phyloP scores from a whole-genome alignment of 2,888 invertebrate species.

The Cantharis nigra region DNA sequence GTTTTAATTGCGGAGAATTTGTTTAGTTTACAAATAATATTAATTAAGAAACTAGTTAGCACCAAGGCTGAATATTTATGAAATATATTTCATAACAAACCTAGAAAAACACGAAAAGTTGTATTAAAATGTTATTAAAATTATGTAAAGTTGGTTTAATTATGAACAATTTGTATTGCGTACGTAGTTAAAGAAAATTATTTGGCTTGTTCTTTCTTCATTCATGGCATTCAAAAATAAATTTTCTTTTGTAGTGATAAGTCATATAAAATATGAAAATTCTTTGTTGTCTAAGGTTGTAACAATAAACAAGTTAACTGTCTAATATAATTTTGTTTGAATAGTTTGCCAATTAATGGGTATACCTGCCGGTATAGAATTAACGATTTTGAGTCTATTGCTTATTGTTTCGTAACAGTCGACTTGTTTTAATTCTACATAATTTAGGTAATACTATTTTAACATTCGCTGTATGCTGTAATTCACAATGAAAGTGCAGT shows the following conservation, averaged over 20 bases:
- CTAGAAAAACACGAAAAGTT: constrained; percentile 17
- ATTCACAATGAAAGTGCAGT: neutral
- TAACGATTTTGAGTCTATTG: neutral
- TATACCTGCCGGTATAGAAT: neutral
- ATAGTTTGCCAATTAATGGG: neutral
- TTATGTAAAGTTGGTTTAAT: constrained; percentile 1
- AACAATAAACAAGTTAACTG: neutral
- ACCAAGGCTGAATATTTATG: constrained; percentile 21
- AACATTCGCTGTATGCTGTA: neutral
- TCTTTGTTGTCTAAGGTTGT: neutral
- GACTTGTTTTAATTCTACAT: neutral
- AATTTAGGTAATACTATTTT: neutral
- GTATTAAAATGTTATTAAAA: neutral
- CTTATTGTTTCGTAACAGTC: neutral
- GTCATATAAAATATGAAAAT: neutral
- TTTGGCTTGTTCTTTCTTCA: neutral
- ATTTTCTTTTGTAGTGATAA: neutral
- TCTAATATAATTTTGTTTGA: neutral
- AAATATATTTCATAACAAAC: constrained; percentile 22
- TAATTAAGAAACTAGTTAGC: constrained; percentile 13
- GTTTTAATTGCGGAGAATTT: neutral
- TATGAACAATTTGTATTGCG: neutral
- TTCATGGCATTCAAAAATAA: neutral
- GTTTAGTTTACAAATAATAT: constrained; percentile 6
- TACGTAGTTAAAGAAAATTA: neutral